Evolutionary conservation across 1,140 invertebrate species (phyloP), one percentile per base, ranked within the genome.

Genomic region (Cyrtorhinus lividipennis): DNA sequence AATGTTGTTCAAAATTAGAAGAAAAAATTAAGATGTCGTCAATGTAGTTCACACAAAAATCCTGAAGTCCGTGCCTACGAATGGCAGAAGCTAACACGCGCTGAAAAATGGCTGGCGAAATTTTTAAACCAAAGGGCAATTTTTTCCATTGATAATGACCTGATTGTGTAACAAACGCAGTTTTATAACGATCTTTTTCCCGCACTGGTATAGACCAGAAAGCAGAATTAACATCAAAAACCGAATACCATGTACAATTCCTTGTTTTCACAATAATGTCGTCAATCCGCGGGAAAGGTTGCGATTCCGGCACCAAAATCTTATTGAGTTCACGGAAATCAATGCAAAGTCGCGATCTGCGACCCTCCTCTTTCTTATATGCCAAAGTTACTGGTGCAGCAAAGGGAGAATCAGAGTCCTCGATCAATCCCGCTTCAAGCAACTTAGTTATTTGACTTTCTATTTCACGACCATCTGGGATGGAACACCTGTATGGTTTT

Each of bases 61-160:
- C 73, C 73, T 13, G 76, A 72, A 18, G 69, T 64, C 56, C 74
- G 73, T 53, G 72, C 74, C 63, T 73, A 74, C 61, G 76, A 74
- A 62, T 76, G 71, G 67, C 75, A 53, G 59, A 59, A 15, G 26
- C 53, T 60, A 70, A 57, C 45, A 70, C 67, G 60, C 74, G 63
- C 76, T 77, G 20, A 75, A 72, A 70, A 72, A 77, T 15, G 75
- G 71, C 13, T 73, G 76, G 1, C 73, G 76, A 1, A 74, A 66
- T 66, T 65, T 73, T 72, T 20, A 72, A 64, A 1, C 72, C 70
- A 65, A 72, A 72, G 1, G 71, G 70, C 48, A 72, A 44, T 53
- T 68, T 68, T 12, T 62, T 69, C 69, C 71, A 74, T 66, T 73
- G 70, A 58, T 46, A 73, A 59, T 72, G 69, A 12, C 72, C 71